Percentiles rank a stretch among this genome's conserved stretches.
Evolutionary conservation across 1,140 invertebrate genomes (phyloP).

Genomic region (Hylaeus volcanicus): DNA sequence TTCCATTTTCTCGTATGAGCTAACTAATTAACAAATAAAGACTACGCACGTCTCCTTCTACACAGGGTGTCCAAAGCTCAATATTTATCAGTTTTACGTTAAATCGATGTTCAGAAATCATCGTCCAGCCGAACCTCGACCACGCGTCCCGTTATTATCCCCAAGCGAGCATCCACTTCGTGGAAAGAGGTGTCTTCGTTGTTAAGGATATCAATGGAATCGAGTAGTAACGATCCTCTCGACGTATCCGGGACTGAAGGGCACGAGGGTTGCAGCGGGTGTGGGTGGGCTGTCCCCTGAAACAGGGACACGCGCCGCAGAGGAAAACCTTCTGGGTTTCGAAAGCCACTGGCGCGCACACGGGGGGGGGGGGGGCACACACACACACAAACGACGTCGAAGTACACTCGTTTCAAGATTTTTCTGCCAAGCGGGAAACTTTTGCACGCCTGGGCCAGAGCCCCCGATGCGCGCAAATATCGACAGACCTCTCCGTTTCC

Average conservation of each 20-base stretch:
- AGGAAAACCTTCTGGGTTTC: not conserved
- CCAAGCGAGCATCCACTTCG: not conserved
- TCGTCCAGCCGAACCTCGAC: no score
- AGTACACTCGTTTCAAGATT: constrained; percentile 37
- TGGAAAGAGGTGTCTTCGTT: not conserved
- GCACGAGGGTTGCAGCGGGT: not conserved
- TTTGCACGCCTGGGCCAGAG: not conserved
- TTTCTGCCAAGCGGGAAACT: constrained; percentile 14
- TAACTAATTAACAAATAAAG: no score
- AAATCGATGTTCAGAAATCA: no score
- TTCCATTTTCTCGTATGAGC: no score
- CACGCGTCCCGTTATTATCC: not conserved
- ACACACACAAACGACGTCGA: constrained; percentile 15
- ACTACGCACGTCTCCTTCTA: no score
- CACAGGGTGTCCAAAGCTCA: no score
- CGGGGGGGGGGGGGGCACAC: not conserved
- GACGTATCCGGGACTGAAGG: not conserved
- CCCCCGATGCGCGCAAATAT: constrained; percentile 33
- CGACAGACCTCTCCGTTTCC: not conserved
- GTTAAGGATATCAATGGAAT: not conserved
- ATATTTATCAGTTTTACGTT: no score
- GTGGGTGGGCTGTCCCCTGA: not conserved
- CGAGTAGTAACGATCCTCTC: not conserved
- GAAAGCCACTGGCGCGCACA: not conserved
- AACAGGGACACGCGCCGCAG: not conserved